Conservation (phyloP, 2,797 vertebrate genomes). For the Sparus aurata region DNA sequence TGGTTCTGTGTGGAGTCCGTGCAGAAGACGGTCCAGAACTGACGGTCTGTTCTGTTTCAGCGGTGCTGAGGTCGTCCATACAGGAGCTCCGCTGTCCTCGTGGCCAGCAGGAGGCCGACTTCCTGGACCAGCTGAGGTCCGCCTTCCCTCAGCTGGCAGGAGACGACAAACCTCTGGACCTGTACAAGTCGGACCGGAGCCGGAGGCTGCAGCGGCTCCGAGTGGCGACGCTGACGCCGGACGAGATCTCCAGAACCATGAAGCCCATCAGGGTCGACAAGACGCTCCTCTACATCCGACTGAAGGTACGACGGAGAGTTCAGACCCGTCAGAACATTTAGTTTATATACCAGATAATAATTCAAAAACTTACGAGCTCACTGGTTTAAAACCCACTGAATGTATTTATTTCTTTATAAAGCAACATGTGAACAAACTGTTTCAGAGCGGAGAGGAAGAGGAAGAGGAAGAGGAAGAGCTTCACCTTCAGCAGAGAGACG, state of each 20-base stretch:
- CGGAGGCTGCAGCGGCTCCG: constrained; percentile 33
- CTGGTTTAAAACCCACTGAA: no score
- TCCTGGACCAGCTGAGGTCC: constrained; percentile 49
- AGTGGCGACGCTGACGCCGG: constrained; percentile 1
- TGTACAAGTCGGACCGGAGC: constrained; percentile 36
- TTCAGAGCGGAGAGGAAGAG: constrained; percentile 33
- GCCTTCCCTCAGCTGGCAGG: constrained; percentile 46
- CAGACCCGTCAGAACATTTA: no score
- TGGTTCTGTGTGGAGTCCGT: no score
- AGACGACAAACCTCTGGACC: not conserved
- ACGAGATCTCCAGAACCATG: constrained; percentile 37
- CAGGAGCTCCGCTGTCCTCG: constrained; percentile 49
- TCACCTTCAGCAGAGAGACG: not conserved
- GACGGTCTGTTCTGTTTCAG: not conserved
- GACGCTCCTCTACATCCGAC: constrained; percentile 53
- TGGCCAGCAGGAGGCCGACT: constrained; percentile 5
- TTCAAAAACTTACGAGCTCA: no score
- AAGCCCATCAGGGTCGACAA: not conserved
- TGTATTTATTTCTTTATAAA: no score
- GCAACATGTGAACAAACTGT: not conserved
- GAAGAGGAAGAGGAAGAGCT: constrained; percentile 25
- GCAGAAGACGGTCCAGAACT: no score
- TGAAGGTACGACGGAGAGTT: constrained; percentile 48
- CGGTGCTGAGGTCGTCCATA: not conserved
- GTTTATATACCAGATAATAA: no score